phyloP scores from a whole-genome alignment of 2,113 vertebrate species.

The Dicaeum eximium region DNA sequence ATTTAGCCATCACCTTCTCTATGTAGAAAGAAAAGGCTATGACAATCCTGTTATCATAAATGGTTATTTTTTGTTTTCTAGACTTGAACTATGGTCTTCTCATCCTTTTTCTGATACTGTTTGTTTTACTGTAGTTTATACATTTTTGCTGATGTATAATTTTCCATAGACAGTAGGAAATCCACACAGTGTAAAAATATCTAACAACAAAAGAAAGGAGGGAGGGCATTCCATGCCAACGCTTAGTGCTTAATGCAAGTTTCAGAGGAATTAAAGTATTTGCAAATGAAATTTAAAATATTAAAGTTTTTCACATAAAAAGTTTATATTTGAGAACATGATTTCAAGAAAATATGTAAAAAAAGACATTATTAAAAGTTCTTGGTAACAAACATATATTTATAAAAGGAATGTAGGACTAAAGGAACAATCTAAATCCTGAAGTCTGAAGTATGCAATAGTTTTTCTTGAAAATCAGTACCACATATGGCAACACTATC shows the following conservation, averaged over 20 bases:
- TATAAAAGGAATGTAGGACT: not conserved
- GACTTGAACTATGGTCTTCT: not conserved
- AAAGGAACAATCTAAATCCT: not conserved
- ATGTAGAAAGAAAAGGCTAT: not conserved
- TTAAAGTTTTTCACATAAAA: not conserved
- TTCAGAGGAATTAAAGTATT: not conserved
- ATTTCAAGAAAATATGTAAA: not conserved
- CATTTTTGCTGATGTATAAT: not conserved
- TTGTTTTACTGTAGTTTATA: not conserved
- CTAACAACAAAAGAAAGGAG: not conserved
- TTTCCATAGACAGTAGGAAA: not conserved
- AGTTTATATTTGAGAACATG: not conserved
- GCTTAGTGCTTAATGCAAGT: not conserved
- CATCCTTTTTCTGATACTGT: not conserved
- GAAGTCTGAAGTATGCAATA: not conserved
- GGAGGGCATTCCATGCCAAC: not conserved
- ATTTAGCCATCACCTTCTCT: accelerated
- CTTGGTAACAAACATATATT: not conserved
- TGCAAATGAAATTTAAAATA: not conserved
- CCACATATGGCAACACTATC: not conserved
- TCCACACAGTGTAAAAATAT: not conserved
- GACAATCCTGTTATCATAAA: not conserved
- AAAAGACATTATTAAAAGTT: not conserved
- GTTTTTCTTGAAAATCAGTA: not conserved
- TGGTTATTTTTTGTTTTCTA: not conserved